Evolutionary conservation across 2,113 vertebrate species (phyloP).

Genomic region (Hemibagrus wyckioides): DNA sequence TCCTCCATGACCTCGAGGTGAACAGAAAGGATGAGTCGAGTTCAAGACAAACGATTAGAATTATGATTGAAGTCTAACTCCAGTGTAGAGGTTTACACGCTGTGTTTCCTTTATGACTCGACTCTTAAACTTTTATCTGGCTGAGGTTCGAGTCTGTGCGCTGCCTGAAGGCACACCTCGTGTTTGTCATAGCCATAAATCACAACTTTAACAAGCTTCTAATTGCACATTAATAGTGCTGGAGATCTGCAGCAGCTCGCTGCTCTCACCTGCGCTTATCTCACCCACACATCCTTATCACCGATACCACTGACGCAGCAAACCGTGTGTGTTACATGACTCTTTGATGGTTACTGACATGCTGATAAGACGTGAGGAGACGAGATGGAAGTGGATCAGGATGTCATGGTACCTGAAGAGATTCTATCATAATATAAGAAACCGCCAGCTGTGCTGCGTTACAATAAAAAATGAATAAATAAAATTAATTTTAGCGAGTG

Average conservation of each 20-base stretch:
- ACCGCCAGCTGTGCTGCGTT: background rate
- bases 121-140: conserved; percentile 51
- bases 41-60: background rate
- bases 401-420: background rate
- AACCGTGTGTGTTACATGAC: background rate
- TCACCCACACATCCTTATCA: conserved; percentile 54
- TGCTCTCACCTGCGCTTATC: conserved; percentile 64
- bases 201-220: conserved; percentile 68
- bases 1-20: no score
- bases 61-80: background rate
- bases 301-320: conserved; percentile 6
- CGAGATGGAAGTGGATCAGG: no score
- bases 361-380: conserved; percentile 15
- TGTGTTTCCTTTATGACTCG: background rate
- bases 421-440: background rate
- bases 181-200: conserved; percentile 74
- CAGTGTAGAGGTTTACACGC: background rate
- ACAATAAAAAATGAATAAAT: no score
- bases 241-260: conserved; percentile 65
- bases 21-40: background rate
- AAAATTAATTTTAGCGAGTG: no score
- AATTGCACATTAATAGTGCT: conserved; percentile 74
- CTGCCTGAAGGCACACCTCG: conserved; percentile 61
- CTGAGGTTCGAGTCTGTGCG: conserved; percentile 54
- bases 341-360: conserved; percentile 10